These are phyloP conservation scores for Corythornis vintsioides DNA, from an alignment of 2,113 vertebrate species.

Conservation along the genomic window DNA sequence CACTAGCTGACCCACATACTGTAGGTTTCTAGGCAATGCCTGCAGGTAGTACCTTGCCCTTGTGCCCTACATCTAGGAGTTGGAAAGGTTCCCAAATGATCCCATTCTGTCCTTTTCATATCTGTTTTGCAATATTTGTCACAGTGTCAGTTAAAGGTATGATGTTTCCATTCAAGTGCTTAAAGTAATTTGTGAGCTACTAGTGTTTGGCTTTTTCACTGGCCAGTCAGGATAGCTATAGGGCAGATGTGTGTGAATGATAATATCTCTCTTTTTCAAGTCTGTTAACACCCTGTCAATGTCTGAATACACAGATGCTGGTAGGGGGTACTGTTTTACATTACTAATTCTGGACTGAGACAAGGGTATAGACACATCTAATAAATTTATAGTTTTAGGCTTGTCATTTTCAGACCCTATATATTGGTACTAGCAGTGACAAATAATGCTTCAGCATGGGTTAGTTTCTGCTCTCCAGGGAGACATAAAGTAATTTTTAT, in stretches of 20 bases:
- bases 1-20: not conserved
- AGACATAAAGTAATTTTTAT: not conserved
- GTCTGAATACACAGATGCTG: not conserved
- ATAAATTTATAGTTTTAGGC: not conserved
- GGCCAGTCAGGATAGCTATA: not conserved
- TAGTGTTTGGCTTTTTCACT: not conserved
- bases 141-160: not conserved
- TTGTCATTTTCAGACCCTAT: not conserved
- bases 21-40: not conserved
- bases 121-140: not conserved
- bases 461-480: not conserved
- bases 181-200: not conserved
- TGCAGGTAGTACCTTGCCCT: not conserved
- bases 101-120: not conserved
- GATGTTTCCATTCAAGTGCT: not conserved
- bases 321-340: not conserved
- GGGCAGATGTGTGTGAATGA: not conserved
- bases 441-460: not conserved
- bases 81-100: not conserved
- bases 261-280: not conserved
- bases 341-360: not conserved
- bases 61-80: not conserved
- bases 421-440: not conserved
- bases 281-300: not conserved
- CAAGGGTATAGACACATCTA: not conserved